Percentiles rank a stretch among this genome's conserved stretches.
phyloP scores from a whole-genome alignment of 2,797 vertebrate species.

The Molossus molossus region DNA sequence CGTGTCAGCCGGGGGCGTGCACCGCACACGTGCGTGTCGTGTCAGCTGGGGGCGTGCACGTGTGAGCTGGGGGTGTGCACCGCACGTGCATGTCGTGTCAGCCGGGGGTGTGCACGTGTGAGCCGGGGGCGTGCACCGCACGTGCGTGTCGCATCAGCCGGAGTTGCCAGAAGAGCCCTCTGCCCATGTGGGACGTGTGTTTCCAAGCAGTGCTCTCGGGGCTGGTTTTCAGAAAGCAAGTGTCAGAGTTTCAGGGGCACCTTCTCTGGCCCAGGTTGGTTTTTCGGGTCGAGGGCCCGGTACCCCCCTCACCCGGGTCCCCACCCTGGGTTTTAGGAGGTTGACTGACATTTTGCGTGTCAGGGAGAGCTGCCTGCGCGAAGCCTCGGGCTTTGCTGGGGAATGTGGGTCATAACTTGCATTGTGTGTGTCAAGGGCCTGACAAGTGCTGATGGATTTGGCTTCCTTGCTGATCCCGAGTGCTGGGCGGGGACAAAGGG shows the following conservation, averaged over 20 bases:
- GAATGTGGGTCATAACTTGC: constrained; percentile 90
- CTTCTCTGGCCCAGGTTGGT: constrained; percentile 69
- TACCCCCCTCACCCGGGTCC: neutral
- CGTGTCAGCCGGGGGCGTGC: rapidly evolving
- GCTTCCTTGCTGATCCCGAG: constrained; percentile 89
- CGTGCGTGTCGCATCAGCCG: rapidly evolving
- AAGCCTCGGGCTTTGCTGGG: constrained; percentile 87
- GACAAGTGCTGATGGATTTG: constrained; percentile 90
- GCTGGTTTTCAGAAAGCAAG: constrained; percentile 38
- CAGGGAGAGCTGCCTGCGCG: constrained; percentile 89
- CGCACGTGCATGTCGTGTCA: rapidly evolving
- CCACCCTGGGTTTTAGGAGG: constrained; percentile 44
- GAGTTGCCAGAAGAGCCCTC: neutral
- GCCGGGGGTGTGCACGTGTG: rapidly evolving
- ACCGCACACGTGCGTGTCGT: rapidly evolving
- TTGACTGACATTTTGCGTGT: constrained; percentile 92
- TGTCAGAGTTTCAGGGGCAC: constrained; percentile 12
- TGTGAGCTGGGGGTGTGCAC: rapidly evolving
- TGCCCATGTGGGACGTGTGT: neutral
- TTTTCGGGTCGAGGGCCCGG: constrained; percentile 71
- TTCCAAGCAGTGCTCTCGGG: neutral
- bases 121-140: too few species aligned
- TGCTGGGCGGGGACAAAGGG: constrained; percentile 94
- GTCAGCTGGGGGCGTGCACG: rapidly evolving
- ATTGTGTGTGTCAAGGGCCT: constrained; percentile 84